Percentiles rank a stretch among this genome's conserved stretches.
phyloP scores from a whole-genome alignment of 1,140 invertebrate species.

The Pseudomyrmex dendroicus region DNA sequence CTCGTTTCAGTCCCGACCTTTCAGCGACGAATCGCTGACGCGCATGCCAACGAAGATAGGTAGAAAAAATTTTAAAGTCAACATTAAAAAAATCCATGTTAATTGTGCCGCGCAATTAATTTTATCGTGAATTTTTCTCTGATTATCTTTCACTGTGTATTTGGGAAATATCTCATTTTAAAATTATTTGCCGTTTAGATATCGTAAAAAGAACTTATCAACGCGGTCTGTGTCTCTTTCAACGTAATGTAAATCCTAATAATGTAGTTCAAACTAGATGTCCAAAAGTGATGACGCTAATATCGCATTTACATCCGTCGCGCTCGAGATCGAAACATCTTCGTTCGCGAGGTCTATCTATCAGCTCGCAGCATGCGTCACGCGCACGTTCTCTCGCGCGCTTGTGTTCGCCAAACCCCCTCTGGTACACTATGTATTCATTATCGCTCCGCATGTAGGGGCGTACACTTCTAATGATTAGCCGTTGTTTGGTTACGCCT shows the following conservation, averaged over 20 bases:
- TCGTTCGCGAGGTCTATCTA: constrained; percentile 32
- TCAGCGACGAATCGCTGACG: constrained; percentile 13
- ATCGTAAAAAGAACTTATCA: not conserved
- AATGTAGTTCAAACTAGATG: not conserved
- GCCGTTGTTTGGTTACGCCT: constrained; percentile 77
- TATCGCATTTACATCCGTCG: constrained; percentile 35
- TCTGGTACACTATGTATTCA: constrained; percentile 72
- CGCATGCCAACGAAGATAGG: not conserved
- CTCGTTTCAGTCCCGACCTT: constrained; percentile 19
- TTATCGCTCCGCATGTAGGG: constrained; percentile 70
- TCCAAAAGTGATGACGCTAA: constrained; percentile 26
- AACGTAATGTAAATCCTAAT: constrained; percentile 21
- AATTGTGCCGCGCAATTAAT: not conserved
- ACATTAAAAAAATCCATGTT: not conserved
- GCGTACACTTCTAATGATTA: constrained; percentile 72
- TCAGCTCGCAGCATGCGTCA: constrained; percentile 38
- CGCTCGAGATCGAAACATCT: constrained; percentile 40
- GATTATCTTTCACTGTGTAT: too few relatives aligned
- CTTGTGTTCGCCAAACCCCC: not conserved
- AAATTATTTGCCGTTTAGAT: not conserved
- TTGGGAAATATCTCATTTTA: too few relatives aligned
- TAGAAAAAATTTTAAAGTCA: not conserved
- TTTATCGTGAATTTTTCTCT: not conserved
- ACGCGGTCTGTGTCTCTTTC: constrained; percentile 4
- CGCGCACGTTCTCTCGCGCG: constrained; percentile 9